Evolutionary conservation across 53 echinoderm and acorn worm genomes (phyloP), one percentile per base, ranked within the genome.

Genomic region (Holothuria leucospilota): DNA sequence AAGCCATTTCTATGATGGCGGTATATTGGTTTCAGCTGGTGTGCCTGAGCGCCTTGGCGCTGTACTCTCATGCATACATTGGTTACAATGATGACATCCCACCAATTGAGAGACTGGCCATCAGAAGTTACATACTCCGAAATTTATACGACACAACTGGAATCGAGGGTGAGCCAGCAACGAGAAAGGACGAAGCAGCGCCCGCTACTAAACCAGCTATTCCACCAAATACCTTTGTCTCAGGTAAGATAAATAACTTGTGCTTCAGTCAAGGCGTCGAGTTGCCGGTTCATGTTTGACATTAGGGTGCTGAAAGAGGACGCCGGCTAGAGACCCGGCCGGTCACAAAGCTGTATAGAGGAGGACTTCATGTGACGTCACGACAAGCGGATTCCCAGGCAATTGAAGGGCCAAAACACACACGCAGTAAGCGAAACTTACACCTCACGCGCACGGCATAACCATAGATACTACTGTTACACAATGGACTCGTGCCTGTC

Each of bases 211-310:
- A 92, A 53, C 92, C 88, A 88, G 88, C 88, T 74, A 85, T 92
- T 56, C 92, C 92, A 51, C 88, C 92, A 23, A 88, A 92, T 21
- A 88, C 92, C 9, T 88, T 88, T 66, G 92, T 92, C 8, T 85
- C 88, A 63, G 92, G 92, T 92, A 82, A 78, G 46, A 11, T 46
- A n/a, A n/a, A n/a, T n/a, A 46, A 46, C 11, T 46, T 11, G 3
- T 5, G 46, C 46, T 46, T 11, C 46, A 46, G 46, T 46, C 46
- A 0, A 46, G 8, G 34, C 1, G 34, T 1, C 3, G 34, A 34
- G 1, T 34, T 34, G 34, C 3, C 34, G 3, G 34, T 34, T 34
- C 3, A 2, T 34, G 34, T 34, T 34, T 2, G 3, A 34, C 34
- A 34, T 34, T 34, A 34, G 2, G 34, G 34, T 34, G 34, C 1